Evolutionary conservation across 2,113 vertebrate genomes (phyloP).

Genomic region (Pitta sordida): DNA sequence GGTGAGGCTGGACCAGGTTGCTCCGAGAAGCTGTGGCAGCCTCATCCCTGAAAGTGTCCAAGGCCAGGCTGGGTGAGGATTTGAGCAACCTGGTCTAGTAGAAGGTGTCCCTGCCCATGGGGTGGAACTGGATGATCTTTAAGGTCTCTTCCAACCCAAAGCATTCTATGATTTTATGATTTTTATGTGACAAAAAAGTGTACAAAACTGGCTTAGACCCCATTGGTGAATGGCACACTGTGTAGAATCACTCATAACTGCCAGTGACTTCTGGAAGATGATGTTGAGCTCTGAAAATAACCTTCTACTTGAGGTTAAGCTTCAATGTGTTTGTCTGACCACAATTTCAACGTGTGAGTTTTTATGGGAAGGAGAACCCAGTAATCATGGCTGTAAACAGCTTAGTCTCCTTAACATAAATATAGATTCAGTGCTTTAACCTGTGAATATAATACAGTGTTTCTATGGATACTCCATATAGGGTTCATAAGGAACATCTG

Average conservation of each 20-base stretch:
- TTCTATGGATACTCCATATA: not conserved
- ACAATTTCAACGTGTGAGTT: not conserved
- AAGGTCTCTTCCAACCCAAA: not conserved
- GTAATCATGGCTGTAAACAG: conserved; percentile 26
- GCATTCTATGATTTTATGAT: not conserved
- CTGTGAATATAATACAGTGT: not conserved
- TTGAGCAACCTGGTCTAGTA: too few relatives aligned
- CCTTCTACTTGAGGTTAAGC: not conserved
- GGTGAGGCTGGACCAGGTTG: too few relatives aligned
- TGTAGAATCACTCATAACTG: not conserved
- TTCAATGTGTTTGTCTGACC: not conserved
- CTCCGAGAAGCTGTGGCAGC: too few relatives aligned
- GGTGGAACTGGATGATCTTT: too few relatives aligned
- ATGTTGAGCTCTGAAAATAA: conserved; percentile 11
- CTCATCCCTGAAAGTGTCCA: too few relatives aligned
- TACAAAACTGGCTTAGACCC: not conserved
- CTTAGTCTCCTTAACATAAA: not conserved
- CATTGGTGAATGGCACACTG: not conserved
- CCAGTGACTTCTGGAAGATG: not conserved
- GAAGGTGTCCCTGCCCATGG: too few relatives aligned
- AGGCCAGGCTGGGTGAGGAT: too few relatives aligned
- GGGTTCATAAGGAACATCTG: not conserved
- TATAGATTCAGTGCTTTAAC: not conserved
- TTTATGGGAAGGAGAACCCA: not conserved
- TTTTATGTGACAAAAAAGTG: not conserved